Evolutionary conservation across 2,888 invertebrate species (phyloP).

Genomic region (Strigamia crassipes): DNA sequence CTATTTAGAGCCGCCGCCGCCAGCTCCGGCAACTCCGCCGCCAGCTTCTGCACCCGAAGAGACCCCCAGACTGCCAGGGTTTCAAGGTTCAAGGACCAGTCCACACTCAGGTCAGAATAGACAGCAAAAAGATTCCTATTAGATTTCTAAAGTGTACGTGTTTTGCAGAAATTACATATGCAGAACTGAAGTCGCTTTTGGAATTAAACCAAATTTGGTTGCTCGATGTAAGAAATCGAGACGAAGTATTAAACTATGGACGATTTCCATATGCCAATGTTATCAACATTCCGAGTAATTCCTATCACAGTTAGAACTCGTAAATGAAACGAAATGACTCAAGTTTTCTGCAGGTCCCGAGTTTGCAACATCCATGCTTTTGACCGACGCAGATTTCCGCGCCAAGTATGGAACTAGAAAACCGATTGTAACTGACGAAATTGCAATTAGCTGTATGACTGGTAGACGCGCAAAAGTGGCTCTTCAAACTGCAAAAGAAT

Average conservation of each 20-base stretch:
- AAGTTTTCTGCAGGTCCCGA: neutral
- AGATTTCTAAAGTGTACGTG: neutral
- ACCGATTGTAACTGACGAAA: neutral
- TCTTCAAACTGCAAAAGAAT: neutral
- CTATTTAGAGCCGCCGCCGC: neutral
- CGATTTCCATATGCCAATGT: neutral
- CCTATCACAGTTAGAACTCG: neutral
- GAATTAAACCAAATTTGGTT: neutral
- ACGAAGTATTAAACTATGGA: neutral
- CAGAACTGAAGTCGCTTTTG: neutral
- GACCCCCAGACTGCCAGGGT: neutral
- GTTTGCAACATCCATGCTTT: neutral
- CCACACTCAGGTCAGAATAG: neutral
- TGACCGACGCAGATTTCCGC: neutral
- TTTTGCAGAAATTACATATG: neutral
- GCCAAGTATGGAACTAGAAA: neutral
- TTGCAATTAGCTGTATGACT: neutral
- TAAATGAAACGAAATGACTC: neutral
- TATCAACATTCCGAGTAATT: conserved; percentile 1
- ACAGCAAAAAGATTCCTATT: neutral
- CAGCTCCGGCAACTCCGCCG: no score
- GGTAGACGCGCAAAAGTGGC: neutral
- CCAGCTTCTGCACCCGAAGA: no score
- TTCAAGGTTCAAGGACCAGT: neutral
- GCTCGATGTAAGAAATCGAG: neutral